Evolutionary conservation across 2,888 invertebrate genomes (phyloP), one percentile per base, ranked within the genome.

Genomic region (Phanerotoma sp.): DNA sequence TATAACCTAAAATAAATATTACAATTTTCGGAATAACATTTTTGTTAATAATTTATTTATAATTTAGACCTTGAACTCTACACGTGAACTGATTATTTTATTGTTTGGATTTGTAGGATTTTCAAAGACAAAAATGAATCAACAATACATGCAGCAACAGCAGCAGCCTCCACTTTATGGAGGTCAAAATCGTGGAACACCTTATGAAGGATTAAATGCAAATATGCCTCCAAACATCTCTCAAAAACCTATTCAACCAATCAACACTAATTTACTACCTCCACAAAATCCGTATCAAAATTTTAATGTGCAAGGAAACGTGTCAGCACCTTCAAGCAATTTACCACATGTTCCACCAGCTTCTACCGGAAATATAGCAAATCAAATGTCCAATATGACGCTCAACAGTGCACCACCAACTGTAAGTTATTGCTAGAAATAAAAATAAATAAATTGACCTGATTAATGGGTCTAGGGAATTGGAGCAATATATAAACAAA

Each of bases 71-170:
- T n/a, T n/a, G n/a, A n/a, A n/a, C n/a, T n/a, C n/a, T n/a, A n/a
- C n/a, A n/a, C n/a, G n/a, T 22, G 25, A 25, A 45, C 15, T 13
- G n/a, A 41, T 32, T 42, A 22, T 11, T 25, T 25, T 28, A 38
- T 25, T 28, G 37, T 41, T 10, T 22, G 16, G 33, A 32, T 42
- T 54, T 3, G 22, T 38, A 28, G 38, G 54, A 53, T 58, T 57
- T 60, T 51, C 60, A 66, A 72, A 57, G 54, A 64, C 61, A 65
- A 72, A 60, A 54, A 82, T 82, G 82, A 81, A 82, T 77, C 79
- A 81, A 28, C 81, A 80, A 60, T 81, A 79, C 62, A 71, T 80
- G 68, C 78, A 71, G 48, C 71, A 71, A 33, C 65, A 63, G 53
- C 61, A 51, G 15, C 63, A 58, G 33, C 66, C 62, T 56, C 18